Conservation (phyloP, 2,797 vertebrate species). For the Ateles fusciceps region DNA sequence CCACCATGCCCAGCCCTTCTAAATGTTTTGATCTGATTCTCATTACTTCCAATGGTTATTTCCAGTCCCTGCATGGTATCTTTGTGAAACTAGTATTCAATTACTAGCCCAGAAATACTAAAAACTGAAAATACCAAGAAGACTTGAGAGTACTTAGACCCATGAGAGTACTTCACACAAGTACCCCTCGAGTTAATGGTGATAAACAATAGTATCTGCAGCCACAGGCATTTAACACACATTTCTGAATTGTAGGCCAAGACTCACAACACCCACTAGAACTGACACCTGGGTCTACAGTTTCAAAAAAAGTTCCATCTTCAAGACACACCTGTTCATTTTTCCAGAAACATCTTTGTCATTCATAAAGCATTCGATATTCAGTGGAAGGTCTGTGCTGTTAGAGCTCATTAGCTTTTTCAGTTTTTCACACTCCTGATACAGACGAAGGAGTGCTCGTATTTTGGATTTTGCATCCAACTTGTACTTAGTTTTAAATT, state of each 20-base stretch:
- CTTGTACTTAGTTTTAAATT: constrained; percentile 88
- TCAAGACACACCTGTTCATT: constrained; percentile 85
- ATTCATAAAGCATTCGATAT: constrained; percentile 89
- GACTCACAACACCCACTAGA: background rate
- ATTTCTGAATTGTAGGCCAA: background rate
- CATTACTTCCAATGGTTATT: background rate
- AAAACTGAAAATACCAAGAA: background rate
- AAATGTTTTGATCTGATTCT: background rate
- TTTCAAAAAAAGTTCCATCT: background rate
- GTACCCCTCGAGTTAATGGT: background rate
- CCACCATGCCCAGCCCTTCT: background rate
- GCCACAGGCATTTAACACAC: background rate
- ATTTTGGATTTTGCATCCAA: constrained; percentile 87
- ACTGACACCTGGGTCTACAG: accelerated
- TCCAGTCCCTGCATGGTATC: background rate
- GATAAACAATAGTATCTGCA: background rate
- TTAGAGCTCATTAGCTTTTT: constrained; percentile 90
- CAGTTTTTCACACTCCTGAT: constrained; percentile 89
- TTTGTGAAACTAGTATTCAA: background rate
- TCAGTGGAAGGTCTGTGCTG: constrained; percentile 86
- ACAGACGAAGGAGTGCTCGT: constrained; percentile 86
- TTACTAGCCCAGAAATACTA: background rate
- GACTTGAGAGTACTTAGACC: background rate
- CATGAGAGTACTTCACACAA: background rate
- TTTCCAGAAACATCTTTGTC: constrained; percentile 87